phyloP scores from a whole-genome alignment of 2,888 invertebrate species.

The Mantis religiosa region DNA sequence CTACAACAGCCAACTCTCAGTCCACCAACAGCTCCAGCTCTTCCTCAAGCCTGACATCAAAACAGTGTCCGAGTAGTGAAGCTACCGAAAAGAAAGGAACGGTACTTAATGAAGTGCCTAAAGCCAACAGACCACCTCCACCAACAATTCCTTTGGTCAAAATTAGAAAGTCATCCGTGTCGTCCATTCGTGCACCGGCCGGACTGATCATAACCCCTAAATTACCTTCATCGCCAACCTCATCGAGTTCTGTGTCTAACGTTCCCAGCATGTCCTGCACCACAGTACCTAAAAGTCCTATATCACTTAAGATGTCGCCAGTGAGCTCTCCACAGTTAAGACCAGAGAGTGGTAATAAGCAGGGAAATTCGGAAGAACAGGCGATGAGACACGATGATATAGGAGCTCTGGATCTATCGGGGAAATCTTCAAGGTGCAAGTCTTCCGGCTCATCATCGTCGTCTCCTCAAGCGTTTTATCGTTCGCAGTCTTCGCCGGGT shows the following conservation, averaged over 20 bases:
- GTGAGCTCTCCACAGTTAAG: background rate
- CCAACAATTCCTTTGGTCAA: slow-evolving; percentile 52
- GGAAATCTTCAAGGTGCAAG: slow-evolving; percentile 39
- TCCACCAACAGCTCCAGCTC: background rate
- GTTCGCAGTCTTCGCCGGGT: background rate
- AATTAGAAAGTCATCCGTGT: slow-evolving; percentile 44
- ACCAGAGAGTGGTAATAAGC: background rate
- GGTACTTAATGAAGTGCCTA: slow-evolving; percentile 31
- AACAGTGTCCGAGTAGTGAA: background rate
- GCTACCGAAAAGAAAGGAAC: background rate
- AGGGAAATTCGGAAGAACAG: background rate
- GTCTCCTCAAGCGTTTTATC: background rate
- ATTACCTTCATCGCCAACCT: slow-evolving; percentile 40
- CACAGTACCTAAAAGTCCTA: background rate
- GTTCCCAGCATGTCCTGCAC: background rate
- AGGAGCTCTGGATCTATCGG: slow-evolving; percentile 54
- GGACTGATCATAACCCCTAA: slow-evolving; percentile 35
- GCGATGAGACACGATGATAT: slow-evolving; percentile 46
- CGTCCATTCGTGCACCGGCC: slow-evolving; percentile 34
- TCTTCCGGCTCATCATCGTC: slow-evolving; percentile 7
- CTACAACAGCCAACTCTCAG: background rate
- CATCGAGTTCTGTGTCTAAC: background rate
- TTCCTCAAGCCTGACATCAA: background rate
- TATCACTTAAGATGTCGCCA: background rate
- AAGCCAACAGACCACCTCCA: slow-evolving; percentile 47